Evolutionary conservation across 2,888 invertebrate species (phyloP).

Genomic region (Zootermopsis nevadensis): DNA sequence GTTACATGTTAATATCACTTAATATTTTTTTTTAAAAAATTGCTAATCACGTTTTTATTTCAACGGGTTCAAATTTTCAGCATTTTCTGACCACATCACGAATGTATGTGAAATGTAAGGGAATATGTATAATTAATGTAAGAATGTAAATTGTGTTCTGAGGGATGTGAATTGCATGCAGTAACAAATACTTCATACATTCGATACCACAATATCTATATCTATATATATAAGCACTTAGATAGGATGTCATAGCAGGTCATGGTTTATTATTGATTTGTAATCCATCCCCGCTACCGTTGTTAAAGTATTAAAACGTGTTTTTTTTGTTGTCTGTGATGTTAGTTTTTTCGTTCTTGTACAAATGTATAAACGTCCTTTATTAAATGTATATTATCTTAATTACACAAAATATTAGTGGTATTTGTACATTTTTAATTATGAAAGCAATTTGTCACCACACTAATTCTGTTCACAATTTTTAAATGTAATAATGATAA

Average conservation of each 20-base stretch:
- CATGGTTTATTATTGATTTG: background rate
- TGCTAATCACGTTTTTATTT: slow-evolving; percentile 29
- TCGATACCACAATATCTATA: slow-evolving; percentile 14
- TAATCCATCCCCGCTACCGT: slow-evolving; percentile 7
- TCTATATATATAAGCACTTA: slow-evolving; percentile 24
- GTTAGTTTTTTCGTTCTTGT: slow-evolving; percentile 50
- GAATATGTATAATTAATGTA: slow-evolving; percentile 36
- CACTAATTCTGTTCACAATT: slow-evolving; percentile 18
- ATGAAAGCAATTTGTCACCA: slow-evolving; percentile 9
- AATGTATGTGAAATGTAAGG: background rate
- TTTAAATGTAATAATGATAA: slow-evolving; percentile 9
- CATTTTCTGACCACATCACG: slow-evolving; percentile 28
- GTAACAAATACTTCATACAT: slow-evolving; percentile 28
- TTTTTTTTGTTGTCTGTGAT: slow-evolving; percentile 51
- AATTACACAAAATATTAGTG: background rate
- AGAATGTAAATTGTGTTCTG: slow-evolving; percentile 22
- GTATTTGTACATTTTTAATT: slow-evolving; percentile 46
- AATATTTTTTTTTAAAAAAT: slow-evolving; percentile 31
- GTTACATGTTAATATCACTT: slow-evolving; percentile 17
- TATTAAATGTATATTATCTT: slow-evolving; percentile 30
- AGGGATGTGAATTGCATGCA: background rate
- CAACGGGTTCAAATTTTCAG: slow-evolving; percentile 27
- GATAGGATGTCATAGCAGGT: slow-evolving; percentile 27
- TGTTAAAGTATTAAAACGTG: slow-evolving; percentile 49
- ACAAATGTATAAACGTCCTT: slow-evolving; percentile 48